Conservation (phyloP, 2,113 vertebrate genomes). For the Picathartes gymnocephalus region DNA sequence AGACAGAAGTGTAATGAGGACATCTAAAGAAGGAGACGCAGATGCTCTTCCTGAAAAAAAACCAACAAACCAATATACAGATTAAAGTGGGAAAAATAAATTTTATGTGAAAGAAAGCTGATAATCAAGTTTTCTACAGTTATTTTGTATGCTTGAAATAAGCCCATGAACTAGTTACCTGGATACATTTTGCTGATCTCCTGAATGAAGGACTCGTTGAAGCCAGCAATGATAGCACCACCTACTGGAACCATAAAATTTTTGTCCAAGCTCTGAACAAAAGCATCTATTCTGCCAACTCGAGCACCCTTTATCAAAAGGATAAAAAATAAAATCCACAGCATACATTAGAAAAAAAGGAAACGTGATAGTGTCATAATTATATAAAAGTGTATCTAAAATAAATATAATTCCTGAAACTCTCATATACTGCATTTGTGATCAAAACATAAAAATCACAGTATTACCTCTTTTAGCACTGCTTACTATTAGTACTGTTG, state of each 20-base stretch:
- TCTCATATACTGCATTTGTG: neutral
- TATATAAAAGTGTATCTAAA: neutral
- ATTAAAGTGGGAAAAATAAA: neutral
- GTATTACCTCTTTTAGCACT: neutral
- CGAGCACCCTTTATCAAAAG: constrained; percentile 80
- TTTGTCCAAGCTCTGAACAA: constrained; percentile 98
- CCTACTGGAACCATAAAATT: constrained; percentile 99
- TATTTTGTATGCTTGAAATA: neutral
- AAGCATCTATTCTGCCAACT: constrained; percentile 92
- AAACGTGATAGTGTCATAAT: neutral
- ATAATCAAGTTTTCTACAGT: constrained; percentile 6
- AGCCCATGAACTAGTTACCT: constrained; percentile 71
- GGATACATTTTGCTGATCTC: constrained; percentile 98
- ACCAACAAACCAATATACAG: neutral
- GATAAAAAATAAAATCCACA: neutral
- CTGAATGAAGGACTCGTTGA: constrained; percentile 86
- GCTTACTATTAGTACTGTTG: neutral
- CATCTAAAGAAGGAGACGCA: constrained; percentile 90
- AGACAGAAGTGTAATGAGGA: constrained; percentile 92
- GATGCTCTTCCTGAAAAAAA: constrained; percentile 87
- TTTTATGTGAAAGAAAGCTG: neutral
- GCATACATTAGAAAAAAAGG: neutral
- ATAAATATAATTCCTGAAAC: neutral
- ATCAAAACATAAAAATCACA: neutral
- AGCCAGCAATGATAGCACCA: constrained; percentile 96